phyloP scores from a whole-genome alignment of 2,888 invertebrate genomes.

The Embidobia sp. region DNA sequence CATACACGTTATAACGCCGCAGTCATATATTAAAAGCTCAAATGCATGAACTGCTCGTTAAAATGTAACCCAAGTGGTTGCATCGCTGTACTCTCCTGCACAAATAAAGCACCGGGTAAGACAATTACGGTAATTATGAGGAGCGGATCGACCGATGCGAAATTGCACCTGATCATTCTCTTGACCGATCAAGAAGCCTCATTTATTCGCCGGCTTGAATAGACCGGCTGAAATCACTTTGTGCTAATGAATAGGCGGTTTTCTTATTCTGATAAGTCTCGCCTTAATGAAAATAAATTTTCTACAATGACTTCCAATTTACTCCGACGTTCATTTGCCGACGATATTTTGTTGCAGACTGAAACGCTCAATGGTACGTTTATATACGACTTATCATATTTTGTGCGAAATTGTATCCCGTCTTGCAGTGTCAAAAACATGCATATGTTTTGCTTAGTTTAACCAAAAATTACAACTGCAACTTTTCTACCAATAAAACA shows the following conservation, averaged over 20 bases:
- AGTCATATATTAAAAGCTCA: conserved; percentile 57
- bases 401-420: no score
- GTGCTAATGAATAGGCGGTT: conserved; percentile 29
- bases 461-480: no score
- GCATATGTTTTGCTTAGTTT: no score
- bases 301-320: conserved; percentile 2
- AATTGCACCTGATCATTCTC: conserved; percentile 38
- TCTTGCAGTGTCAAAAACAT: no score
- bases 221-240: conserved; percentile 24
- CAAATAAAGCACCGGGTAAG: conserved; percentile 49
- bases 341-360: no score
- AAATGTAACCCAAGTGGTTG: conserved; percentile 52
- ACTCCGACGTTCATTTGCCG: no score
- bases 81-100: conserved; percentile 18
- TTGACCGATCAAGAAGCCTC: conserved; percentile 44
- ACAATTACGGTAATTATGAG: conserved; percentile 60
- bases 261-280: conserved; percentile 21
- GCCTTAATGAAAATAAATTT: conserved; percentile 29
- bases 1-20: conserved; percentile 22
- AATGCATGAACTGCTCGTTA: conserved; percentile 58
- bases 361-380: no score
- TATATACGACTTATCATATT: no score
- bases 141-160: conserved; percentile 30
- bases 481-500: no score
- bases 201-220: conserved; percentile 32